Evolutionary conservation across 2,797 vertebrate species (phyloP), one percentile per base, ranked within the genome.

Genomic region (Allobates femoralis): DNA sequence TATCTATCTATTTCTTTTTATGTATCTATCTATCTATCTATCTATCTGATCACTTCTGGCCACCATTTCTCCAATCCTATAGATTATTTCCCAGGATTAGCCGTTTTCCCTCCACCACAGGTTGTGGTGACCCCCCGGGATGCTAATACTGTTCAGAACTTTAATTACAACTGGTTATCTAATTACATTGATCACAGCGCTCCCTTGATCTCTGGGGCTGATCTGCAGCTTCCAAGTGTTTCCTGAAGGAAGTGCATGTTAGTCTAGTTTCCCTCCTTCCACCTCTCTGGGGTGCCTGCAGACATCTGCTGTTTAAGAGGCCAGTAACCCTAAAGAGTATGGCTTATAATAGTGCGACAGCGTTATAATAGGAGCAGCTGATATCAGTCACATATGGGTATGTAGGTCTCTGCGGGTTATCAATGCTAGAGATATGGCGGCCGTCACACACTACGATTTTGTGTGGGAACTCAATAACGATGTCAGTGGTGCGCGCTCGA

Each of bases 181-280:
- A 69, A 69, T 69, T 69, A 21, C 32, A 23, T 69, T 69, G 67
- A 69, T 69, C 67, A 21, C 32, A 69, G 67, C 32, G 19, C 12
- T 23, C 67, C 8, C 67, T 69, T 69, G 32, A 69, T 69, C 30
- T 67, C 30, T 34, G 30, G 21, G 30, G 18, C 28, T 19, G 30
- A 67, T 32, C 32, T 69, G 67, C 32, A 37, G 32, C 32, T 69
- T 41, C 32, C 67, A 69, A 69, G 67, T 41, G 67, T 69, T 69
- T 69, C 67, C 32, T 69, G 67, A 41, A 69, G 67, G 67, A 69
- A 69, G 67, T 37, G n/a, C 73, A 76, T 16, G 46, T 53, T 51
- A 53, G 23, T 11, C 41, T 50, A 50, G 71, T 67, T 67, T 67
- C 64, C 64, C 64, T 34, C 4, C 62, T 66, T 1, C 64, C 67